A percentile compares a stretch with the other conserved stretches of the same genome.
phyloP scores from a whole-genome alignment of 1,140 invertebrate genomes.

The Ceratoteleas bidentatus region DNA sequence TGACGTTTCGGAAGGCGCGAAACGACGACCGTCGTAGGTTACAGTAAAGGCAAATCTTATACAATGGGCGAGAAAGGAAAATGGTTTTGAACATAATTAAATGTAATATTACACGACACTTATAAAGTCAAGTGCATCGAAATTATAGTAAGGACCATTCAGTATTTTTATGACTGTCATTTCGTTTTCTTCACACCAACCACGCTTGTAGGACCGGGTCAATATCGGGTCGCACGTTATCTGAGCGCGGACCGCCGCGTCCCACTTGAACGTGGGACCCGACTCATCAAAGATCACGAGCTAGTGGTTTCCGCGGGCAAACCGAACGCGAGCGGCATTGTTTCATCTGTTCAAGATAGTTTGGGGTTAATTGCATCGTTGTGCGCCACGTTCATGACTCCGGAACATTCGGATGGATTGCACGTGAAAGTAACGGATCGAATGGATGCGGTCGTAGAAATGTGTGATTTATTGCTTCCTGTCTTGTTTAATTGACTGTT shows the following conservation, averaged over 20 bases:
- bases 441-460: conserved; percentile 1
- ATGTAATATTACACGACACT: neutral
- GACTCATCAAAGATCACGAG: conserved; percentile 59
- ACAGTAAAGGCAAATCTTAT: neutral
- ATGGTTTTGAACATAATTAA: neutral
- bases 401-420: conserved; percentile 19
- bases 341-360: conserved; percentile 45
- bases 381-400: conserved; percentile 25
- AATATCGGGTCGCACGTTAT: conserved; percentile 56
- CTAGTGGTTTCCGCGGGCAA: conserved; percentile 53
- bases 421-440: conserved; percentile 28
- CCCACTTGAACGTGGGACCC: conserved; percentile 41
- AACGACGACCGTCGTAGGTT: too few species aligned
- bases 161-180: conserved; percentile 4
- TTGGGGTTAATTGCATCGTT: conserved; percentile 62
- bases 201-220: conserved; percentile 25
- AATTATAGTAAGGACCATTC: conserved; percentile 25
- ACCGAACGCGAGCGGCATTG: conserved; percentile 53
- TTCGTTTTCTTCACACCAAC: conserved; percentile 28
- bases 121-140: conserved; percentile 18
- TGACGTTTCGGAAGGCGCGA: too few species aligned
- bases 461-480: too few species aligned
- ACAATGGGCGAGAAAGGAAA: neutral
- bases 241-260: conserved; percentile 48
- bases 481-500: too few species aligned